Percentiles rank a stretch among this genome's conserved stretches.
phyloP scores from a whole-genome alignment of 2,888 invertebrate genomes.

The Orchesellides sinensis region DNA sequence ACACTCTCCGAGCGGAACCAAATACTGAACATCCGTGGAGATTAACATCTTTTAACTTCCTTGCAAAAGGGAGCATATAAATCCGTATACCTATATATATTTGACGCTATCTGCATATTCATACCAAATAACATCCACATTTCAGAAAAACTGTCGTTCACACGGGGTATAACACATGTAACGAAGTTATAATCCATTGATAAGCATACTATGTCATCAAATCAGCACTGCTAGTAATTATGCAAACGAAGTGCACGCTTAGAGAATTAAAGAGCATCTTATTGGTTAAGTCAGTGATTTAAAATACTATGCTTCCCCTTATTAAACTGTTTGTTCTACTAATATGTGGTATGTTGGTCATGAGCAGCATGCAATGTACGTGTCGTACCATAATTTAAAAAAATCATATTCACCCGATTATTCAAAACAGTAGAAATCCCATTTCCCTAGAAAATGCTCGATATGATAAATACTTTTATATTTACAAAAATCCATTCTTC shows the following conservation, averaged over 20 bases:
- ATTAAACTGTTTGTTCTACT: conserved; percentile 12
- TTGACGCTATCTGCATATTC: neutral
- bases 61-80: neutral
- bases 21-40: conserved; percentile 52
- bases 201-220: neutral
- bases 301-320: neutral
- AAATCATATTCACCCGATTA: neutral
- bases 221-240: neutral
- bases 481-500: conserved; percentile 1
- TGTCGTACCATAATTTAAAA: neutral
- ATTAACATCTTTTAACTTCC: conserved; percentile 58
- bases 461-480: too few relatives aligned
- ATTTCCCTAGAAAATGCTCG: conserved; percentile 16
- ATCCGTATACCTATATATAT: neutral
- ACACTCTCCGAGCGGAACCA: conserved; percentile 45
- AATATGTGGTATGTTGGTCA: conserved; percentile 21
- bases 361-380: conserved; percentile 19
- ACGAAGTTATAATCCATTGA: too few relatives aligned
- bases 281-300: neutral
- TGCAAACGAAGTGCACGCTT: neutral
- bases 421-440: neutral
- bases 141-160: neutral
- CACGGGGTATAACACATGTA: neutral
- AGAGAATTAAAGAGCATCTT: neutral
- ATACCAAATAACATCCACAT: neutral